These are phyloP conservation scores for Bruchidius siliquastri DNA, from an alignment of 2,888 invertebrate species.

Conservation along the genomic window DNA sequence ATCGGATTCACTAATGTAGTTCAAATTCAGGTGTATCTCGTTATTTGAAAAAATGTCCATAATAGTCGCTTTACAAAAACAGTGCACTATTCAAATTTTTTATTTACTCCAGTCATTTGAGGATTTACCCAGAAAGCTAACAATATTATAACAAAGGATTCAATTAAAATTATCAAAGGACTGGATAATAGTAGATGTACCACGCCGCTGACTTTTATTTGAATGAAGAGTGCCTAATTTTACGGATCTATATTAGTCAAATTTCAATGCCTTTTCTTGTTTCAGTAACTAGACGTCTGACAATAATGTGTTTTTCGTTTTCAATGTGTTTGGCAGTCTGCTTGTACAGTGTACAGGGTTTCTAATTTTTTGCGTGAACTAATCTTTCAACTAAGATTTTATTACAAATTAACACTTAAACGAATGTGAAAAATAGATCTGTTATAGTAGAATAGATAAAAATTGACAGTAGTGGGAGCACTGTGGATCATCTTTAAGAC, in stretches of 20 bases:
- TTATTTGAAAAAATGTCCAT: too few relatives aligned
- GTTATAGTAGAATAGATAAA: too few relatives aligned
- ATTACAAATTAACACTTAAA: background rate
- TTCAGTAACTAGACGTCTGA: constrained; percentile 15
- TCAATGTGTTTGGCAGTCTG: constrained; percentile 19
- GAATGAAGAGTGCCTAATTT: background rate
- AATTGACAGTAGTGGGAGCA: too few relatives aligned
- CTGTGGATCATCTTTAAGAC: too few relatives aligned
- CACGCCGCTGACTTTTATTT: background rate
- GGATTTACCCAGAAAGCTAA: too few relatives aligned
- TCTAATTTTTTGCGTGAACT: background rate
- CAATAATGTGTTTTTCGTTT: constrained; percentile 16
- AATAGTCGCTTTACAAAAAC: too few relatives aligned
- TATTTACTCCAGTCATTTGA: too few relatives aligned
- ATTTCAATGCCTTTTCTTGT: background rate
- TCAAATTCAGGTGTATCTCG: background rate
- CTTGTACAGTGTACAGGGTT: constrained; percentile 8
- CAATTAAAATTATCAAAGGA: background rate
- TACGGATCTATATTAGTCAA: background rate
- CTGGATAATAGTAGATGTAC: background rate
- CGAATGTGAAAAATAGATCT: too few relatives aligned
- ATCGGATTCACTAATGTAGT: background rate
- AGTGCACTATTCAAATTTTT: too few relatives aligned
- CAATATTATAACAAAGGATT: too few relatives aligned
- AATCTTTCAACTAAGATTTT: background rate